Evolutionary conservation across 2,888 invertebrate genomes (phyloP).

Genomic region (Agonopterix heracliana): DNA sequence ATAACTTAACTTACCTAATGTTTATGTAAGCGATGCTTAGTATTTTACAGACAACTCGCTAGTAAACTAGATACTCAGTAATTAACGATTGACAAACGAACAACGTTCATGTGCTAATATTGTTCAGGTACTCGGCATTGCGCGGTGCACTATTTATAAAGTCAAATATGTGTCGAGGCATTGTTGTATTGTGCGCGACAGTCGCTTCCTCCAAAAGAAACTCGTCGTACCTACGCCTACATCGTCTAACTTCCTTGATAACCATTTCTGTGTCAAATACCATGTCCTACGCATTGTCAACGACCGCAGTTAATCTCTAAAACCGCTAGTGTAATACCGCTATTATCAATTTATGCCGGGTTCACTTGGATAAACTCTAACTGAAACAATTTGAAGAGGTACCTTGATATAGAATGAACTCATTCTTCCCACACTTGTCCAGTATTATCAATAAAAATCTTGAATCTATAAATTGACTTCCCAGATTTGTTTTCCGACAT

Average conservation of each 20-base stretch:
- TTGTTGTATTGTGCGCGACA: conserved; percentile 64
- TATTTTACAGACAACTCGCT: too few species aligned
- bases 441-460: too few species aligned
- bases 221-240: conserved; percentile 46
- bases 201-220: conserved; percentile 56
- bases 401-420: too few species aligned
- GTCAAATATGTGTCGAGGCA: conserved; percentile 57
- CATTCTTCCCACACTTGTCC: too few species aligned
- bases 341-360: background rate
- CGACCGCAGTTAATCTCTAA: conserved; percentile 14
- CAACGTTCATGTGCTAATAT: conserved; percentile 18
- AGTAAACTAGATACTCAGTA: too few species aligned
- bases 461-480: too few species aligned
- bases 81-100: background rate
- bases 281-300: conserved; percentile 25
- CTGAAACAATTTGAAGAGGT: too few species aligned
- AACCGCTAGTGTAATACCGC: conserved; percentile 1
- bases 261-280: conserved; percentile 26
- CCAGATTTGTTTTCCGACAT: too few species aligned
- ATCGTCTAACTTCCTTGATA: conserved; percentile 43
- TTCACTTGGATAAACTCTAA: too few species aligned
- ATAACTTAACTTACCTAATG: too few species aligned
- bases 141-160: conserved; percentile 65
- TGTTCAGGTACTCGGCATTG: conserved; percentile 32
- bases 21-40: too few species aligned